Percentiles rank a stretch among this genome's conserved stretches.
Conservation (phyloP, 92 coral and sea anemone genomes). For the Porites divaricata region DNA sequence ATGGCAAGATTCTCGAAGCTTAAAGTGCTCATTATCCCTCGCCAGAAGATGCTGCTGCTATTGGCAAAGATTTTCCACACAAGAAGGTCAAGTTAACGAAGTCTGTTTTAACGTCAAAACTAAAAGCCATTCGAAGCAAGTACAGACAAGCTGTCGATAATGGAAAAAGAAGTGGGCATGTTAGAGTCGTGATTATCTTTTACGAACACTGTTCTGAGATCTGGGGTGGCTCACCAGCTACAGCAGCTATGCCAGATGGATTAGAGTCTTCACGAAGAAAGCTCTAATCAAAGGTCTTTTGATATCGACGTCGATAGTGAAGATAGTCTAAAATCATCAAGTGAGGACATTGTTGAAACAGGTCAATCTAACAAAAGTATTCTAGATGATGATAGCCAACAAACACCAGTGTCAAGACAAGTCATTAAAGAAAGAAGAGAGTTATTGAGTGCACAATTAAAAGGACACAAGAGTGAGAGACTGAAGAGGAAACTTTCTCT, state of each 20-base stretch:
- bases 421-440: slow-evolving; percentile 63
- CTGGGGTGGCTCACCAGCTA: slow-evolving; percentile 74
- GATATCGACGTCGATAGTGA: slow-evolving; percentile 6
- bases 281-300: slow-evolving; percentile 6
- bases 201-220: slow-evolving; percentile 53
- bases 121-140: slow-evolving; percentile 49
- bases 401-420: slow-evolving; percentile 38
- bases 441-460: slow-evolving; percentile 40
- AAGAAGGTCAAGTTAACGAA: slow-evolving; percentile 49
- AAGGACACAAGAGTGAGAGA: slow-evolving; percentile 54
- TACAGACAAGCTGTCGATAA: slow-evolving; percentile 48
- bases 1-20: too few species aligned
- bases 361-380: slow-evolving; percentile 16
- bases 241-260: slow-evolving; percentile 47
- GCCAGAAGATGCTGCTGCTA: slow-evolving; percentile 52
- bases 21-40: too few species aligned
- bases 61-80: slow-evolving; percentile 49
- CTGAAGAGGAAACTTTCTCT: slow-evolving; percentile 47
- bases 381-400: slow-evolving; percentile 22
- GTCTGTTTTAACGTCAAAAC: slow-evolving; percentile 52
- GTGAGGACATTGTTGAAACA: slow-evolving; percentile 20
- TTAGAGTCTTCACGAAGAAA: slow-evolving; percentile 27
- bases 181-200: slow-evolving; percentile 55
- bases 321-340: slow-evolving; percentile 8
- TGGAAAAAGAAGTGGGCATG: slow-evolving; percentile 63